These are phyloP conservation scores for Alitta virens DNA, from an alignment of 2,888 invertebrate species.

Conservation along the genomic window DNA sequence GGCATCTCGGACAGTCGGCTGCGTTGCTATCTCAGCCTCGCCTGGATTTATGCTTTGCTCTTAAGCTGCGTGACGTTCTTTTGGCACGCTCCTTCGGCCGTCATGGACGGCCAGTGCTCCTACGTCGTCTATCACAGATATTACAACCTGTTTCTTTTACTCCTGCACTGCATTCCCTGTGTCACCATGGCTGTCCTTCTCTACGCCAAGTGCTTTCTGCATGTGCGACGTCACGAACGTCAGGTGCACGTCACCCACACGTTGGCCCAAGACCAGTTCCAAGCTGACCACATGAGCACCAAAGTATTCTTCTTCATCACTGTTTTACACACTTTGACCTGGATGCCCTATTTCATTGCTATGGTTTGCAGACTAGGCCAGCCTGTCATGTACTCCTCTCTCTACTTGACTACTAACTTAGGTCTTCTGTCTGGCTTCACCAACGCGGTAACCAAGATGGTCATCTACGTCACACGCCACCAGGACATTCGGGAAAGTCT, in stretches of 20 bases:
- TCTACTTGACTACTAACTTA: too few species aligned
- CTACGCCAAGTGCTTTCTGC: slow-evolving; percentile 7
- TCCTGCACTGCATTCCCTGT: slow-evolving; percentile 9
- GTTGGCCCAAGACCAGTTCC: slow-evolving; percentile 11
- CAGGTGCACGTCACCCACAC: slow-evolving; percentile 18
- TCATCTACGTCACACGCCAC: too few species aligned
- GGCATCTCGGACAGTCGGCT: slow-evolving; percentile 1
- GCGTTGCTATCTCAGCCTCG: not conserved
- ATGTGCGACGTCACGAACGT: slow-evolving; percentile 11
- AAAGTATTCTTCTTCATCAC: not conserved
- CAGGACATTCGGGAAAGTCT: too few species aligned
- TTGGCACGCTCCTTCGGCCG: not conserved
- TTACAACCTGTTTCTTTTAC: slow-evolving; percentile 1
- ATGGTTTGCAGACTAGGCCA: too few species aligned
- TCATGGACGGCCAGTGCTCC: not conserved
- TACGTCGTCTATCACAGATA: not conserved
- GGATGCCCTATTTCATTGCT: slow-evolving; percentile 9
- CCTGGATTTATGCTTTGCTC: slow-evolving; percentile 1
- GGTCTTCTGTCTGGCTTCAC: too few species aligned
- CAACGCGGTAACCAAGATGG: too few species aligned
- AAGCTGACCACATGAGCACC: not conserved
- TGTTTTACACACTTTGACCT: not conserved
- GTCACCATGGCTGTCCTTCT: not conserved
- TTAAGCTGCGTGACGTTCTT: not conserved
- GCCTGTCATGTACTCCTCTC: too few species aligned